Conservation (phyloP, 2,888 invertebrate genomes). For the Linhomoeus sp. region DNA sequence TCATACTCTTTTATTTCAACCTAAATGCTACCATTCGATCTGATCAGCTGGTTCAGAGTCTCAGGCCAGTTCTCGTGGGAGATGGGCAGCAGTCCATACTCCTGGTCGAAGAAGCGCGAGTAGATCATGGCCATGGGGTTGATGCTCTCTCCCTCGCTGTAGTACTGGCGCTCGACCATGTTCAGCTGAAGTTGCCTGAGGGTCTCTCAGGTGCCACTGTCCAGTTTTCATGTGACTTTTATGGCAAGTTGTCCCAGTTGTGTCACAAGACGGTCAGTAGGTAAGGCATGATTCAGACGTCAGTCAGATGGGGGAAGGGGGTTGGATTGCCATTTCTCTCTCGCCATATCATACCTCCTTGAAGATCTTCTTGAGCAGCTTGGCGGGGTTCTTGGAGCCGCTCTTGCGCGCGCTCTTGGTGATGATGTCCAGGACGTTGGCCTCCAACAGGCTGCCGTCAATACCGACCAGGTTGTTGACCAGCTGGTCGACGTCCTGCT, state of each 20-base stretch:
- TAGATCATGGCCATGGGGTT: constrained; percentile 12
- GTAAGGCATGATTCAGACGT: background rate
- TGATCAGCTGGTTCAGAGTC: background rate
- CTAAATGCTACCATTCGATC: too few relatives aligned
- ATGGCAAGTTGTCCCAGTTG: background rate
- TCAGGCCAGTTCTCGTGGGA: constrained; percentile 10
- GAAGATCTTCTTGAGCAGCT: constrained; percentile 8
- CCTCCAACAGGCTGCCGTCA: constrained; percentile 6
- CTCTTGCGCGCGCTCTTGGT: too few relatives aligned
- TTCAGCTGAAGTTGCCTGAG: background rate
- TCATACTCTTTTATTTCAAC: too few relatives aligned
- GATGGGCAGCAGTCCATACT: constrained; percentile 17
- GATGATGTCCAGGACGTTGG: constrained; percentile 8
- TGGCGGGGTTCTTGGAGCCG: constrained; percentile 6
- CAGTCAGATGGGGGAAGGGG: too few relatives aligned
- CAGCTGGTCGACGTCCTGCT: constrained; percentile 5
- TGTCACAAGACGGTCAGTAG: background rate
- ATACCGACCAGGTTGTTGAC: background rate
- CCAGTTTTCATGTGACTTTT: background rate
- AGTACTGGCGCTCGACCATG: background rate
- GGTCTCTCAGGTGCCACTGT: background rate
- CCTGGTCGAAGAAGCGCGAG: constrained; percentile 13
- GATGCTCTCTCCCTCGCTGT: constrained; percentile 5
- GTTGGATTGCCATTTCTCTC: background rate
- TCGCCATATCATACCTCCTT: constrained; percentile 7